A percentile compares a stretch with the other conserved stretches of the same genome.
phyloP scores from a whole-genome alignment of 2,888 invertebrate species.

The Lasioglossum figueresi region DNA sequence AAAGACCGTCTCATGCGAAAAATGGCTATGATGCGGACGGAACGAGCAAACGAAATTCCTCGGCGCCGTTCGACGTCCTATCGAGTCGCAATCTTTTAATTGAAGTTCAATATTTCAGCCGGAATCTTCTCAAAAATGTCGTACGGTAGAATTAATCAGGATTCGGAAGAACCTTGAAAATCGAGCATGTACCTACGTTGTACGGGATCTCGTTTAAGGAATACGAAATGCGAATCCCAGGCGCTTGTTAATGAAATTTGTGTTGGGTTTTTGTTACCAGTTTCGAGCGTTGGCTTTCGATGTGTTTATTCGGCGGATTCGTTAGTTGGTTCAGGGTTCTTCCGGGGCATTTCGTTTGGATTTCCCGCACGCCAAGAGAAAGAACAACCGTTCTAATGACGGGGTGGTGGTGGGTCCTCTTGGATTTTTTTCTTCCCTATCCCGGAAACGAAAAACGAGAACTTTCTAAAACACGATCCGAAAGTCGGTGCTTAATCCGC shows the following conservation, averaged over 20 bases:
- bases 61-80: too few relatives aligned
- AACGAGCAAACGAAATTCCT: neutral
- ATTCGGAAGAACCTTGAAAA: too few relatives aligned
- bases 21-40: slow-evolving; percentile 18
- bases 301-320: slow-evolving; percentile 2
- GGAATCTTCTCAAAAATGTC: neutral
- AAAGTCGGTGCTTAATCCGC: neutral
- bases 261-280: neutral
- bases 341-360: neutral
- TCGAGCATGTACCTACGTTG: neutral
- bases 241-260: neutral
- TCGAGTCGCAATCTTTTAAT: neutral
- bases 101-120: neutral
- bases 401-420: neutral
- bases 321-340: neutral
- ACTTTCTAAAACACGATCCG: neutral
- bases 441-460: neutral
- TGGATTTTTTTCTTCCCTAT: neutral
- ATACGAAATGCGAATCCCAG: neutral
- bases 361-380: neutral
- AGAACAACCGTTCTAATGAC: neutral
- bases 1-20: slow-evolving; percentile 45
- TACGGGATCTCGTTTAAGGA: neutral
- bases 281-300: neutral
- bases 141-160: too few relatives aligned